Conservation (phyloP, 2,113 vertebrate species). For the Saccopteryx leptura region DNA sequence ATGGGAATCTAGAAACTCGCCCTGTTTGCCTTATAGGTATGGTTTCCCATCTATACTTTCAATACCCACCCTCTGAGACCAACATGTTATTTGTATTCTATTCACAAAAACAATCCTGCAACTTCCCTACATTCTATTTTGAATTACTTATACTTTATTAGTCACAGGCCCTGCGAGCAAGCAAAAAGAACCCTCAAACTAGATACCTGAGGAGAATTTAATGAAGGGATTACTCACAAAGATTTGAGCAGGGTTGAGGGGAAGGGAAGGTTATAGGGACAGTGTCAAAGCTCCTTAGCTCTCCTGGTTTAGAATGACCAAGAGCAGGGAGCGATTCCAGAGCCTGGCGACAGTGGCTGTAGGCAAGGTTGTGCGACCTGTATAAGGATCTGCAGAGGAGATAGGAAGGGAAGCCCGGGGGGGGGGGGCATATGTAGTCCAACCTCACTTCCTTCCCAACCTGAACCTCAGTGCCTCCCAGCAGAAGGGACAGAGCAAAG, state of each 20-base stretch:
- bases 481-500: not conserved
- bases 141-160: not conserved
- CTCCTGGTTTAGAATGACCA: not conserved
- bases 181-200: not conserved
- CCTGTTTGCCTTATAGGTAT: not conserved
- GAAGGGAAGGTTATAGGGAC: not conserved
- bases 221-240: not conserved
- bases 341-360: no score
- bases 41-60: not conserved
- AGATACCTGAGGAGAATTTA: not conserved
- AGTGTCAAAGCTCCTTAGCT: not conserved
- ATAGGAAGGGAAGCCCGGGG: rapidly evolving
- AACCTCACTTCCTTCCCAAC: not conserved
- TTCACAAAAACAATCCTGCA: not conserved
- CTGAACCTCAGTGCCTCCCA: not conserved
- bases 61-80: not conserved
- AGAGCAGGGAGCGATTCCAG: not conserved
- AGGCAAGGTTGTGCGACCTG: no score
- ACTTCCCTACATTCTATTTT: not conserved
- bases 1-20: rapidly evolving
- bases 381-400: not conserved
- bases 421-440: not conserved
- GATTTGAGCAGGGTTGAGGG: not conserved
- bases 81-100: not conserved
- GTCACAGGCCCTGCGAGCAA: not conserved